Evolutionary conservation across 1,140 invertebrate species (phyloP).

Genomic region (Akabosia matsudoensis): DNA sequence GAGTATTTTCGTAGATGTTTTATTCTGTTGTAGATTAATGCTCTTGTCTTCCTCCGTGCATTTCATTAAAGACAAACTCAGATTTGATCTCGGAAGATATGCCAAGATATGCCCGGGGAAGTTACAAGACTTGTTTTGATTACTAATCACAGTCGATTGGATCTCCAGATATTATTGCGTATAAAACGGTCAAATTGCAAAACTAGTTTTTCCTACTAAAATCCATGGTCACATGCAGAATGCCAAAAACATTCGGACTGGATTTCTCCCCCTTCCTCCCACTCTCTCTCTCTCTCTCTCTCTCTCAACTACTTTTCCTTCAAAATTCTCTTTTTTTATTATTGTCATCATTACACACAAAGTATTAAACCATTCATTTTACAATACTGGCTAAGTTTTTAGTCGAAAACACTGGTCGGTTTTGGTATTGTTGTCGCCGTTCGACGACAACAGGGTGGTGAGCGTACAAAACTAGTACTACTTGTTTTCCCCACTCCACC

Average conservation of each 20-base stretch:
- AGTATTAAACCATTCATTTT: background rate
- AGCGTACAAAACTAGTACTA: background rate
- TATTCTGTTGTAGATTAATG: no score
- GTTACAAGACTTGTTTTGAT: conserved; percentile 32
- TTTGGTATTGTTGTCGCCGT: no score
- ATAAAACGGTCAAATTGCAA: conserved; percentile 9
- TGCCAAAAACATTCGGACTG: no score
- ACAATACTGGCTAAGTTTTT: no score
- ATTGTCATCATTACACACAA: conserved; percentile 5
- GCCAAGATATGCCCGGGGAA: background rate
- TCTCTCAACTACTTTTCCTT: conserved; percentile 7
- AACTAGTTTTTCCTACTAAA: background rate
- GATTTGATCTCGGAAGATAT: no score
- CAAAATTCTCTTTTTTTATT: conserved; percentile 14
- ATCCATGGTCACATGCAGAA: no score
- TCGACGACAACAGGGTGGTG: background rate
- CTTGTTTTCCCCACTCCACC: background rate
- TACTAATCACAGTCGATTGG: conserved; percentile 38
- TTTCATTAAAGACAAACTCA: no score
- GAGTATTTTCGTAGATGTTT: no score
- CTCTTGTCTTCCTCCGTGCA: background rate
- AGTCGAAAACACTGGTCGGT: no score
- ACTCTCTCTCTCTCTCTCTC: background rate
- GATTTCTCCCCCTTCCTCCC: background rate
- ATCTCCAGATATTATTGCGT: conserved; percentile 32